A percentile compares a stretch with the other conserved stretches of the same genome.
These are phyloP conservation scores for Larimichthys crocea DNA, from an alignment of 2,113 vertebrate genomes.

Conservation along the genomic window DNA sequence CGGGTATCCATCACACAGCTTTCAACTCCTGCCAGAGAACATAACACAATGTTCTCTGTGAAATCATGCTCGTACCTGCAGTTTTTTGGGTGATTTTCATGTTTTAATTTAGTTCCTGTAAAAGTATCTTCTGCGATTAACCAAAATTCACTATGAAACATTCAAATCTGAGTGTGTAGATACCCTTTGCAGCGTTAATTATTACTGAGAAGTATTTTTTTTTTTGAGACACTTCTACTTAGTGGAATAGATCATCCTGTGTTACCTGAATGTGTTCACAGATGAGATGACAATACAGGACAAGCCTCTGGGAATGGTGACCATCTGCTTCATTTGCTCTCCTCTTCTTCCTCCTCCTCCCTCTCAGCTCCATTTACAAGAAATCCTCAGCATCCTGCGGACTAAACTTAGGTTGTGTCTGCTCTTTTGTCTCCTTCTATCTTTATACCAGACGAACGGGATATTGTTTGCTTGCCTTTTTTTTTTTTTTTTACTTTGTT, in stretches of 20 bases:
- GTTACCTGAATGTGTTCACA: constrained; percentile 22
- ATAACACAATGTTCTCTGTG: not conserved
- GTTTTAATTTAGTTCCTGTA: not conserved
- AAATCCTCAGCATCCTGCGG: constrained; percentile 5
- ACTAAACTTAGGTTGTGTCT: constrained; percentile 31
- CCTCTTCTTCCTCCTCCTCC: constrained; percentile 14
- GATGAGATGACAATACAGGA: constrained; percentile 6
- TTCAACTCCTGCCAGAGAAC: not conserved
- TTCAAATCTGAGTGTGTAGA: not conserved
- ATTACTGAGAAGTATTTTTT: not conserved
- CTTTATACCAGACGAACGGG: not conserved
- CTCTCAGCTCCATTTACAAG: constrained; percentile 25
- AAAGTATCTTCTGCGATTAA: not conserved
- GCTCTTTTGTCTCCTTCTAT: constrained; percentile 16
- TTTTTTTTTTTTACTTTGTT: not conserved
- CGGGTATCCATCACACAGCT: constrained; percentile 21
- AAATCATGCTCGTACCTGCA: not conserved
- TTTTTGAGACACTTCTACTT: not conserved
- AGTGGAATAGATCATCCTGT: not conserved
- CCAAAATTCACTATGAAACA: not conserved
- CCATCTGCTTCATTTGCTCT: constrained; percentile 39
- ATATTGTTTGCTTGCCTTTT: not conserved
- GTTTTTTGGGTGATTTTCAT: not conserved
- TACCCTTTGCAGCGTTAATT: not conserved
- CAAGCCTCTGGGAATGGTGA: constrained; percentile 33